Conservation (phyloP, 2,888 invertebrate species). For the Nymphalis c-album region DNA sequence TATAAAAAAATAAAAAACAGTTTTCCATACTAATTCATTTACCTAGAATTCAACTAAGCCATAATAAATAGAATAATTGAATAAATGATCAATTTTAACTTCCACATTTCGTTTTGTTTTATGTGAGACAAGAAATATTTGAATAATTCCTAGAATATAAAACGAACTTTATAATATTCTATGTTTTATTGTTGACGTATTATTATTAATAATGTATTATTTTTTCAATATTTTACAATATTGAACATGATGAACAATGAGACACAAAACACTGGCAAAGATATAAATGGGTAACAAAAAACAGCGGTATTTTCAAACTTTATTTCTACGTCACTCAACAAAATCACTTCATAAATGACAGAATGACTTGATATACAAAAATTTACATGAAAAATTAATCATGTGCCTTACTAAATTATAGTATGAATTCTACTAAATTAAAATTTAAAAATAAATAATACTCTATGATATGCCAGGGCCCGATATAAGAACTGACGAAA, state of each 20-base stretch:
- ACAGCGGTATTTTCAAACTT: conserved; percentile 53
- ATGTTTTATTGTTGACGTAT: no score
- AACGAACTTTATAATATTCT: no score
- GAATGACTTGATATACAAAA: conserved; percentile 59
- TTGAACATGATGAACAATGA: no score
- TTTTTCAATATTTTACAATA: background rate
- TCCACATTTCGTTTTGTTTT: no score
- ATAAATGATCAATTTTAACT: no score
- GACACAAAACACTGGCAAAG: conserved; percentile 34
- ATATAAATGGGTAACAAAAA: conserved; percentile 30
- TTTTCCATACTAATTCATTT: no score
- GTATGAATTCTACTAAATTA: conserved; percentile 62
- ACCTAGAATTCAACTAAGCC: no score
- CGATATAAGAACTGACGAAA: conserved; percentile 75
- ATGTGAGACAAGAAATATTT: no score
- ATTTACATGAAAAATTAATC: conserved; percentile 54
- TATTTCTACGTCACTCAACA: conserved; percentile 46
- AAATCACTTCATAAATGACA: conserved; percentile 64
- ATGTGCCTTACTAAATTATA: conserved; percentile 70
- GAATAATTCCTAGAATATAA: no score
- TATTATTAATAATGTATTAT: background rate
- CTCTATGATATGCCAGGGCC: conserved; percentile 80
- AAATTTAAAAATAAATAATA: conserved; percentile 57
- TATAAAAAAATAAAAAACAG: no score
- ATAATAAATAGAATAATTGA: no score